Conservation (phyloP, 2,888 invertebrate species). For the Brachyptera risi region DNA sequence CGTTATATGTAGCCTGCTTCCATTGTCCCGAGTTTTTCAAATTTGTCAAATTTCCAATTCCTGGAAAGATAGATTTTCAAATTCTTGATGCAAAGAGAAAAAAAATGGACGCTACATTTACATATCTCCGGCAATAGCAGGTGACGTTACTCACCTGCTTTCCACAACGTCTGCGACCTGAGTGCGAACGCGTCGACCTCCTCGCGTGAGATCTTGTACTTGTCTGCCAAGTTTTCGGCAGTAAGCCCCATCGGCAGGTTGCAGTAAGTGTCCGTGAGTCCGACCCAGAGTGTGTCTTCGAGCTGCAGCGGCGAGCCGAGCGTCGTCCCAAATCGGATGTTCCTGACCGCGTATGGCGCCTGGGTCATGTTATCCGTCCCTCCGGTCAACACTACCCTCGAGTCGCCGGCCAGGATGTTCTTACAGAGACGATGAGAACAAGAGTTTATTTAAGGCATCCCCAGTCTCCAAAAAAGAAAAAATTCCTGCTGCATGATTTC, state of each 20-base stretch:
- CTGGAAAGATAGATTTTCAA: too few species aligned
- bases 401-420: conserved; percentile 82
- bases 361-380: conserved; percentile 96
- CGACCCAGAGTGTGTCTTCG: conserved; percentile 88
- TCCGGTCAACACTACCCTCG: conserved; percentile 83
- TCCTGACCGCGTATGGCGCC: conserved; percentile 79
- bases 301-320: conserved; percentile 72
- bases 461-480: too few species aligned
- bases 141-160: too few species aligned
- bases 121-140: too few species aligned
- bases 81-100: too few species aligned
- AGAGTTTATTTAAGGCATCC: neutral
- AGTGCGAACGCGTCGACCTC: conserved; percentile 84
- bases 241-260: conserved; percentile 95
- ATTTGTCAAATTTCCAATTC: too few species aligned
- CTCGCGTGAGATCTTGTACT: conserved; percentile 74
- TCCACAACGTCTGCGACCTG: conserved; percentile 84
- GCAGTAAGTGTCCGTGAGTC: conserved; percentile 82
- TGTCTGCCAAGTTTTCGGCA: conserved; percentile 86
- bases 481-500: neutral
- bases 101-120: too few species aligned
- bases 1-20: too few species aligned
- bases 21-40: too few species aligned
- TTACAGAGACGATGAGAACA: conserved; percentile 43
- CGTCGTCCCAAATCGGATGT: conserved; percentile 81